phyloP scores from a whole-genome alignment of 2,797 vertebrate genomes.

The Anas georgica region DNA sequence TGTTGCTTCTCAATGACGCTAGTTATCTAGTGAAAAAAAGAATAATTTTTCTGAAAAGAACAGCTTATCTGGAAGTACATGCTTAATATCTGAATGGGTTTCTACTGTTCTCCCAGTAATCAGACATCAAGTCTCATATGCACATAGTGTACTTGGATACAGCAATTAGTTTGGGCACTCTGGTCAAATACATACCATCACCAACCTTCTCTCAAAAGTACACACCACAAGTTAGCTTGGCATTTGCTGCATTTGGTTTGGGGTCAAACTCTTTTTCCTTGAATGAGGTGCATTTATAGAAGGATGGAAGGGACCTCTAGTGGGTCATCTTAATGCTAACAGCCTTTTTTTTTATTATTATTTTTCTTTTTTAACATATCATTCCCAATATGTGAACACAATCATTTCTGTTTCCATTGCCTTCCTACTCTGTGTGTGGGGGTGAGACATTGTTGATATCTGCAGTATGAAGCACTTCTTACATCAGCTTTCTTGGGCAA shows the following conservation, averaged over 20 bases:
- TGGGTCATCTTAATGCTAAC: constrained; percentile 75
- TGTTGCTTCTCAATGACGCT: neutral
- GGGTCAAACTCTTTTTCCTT: constrained; percentile 56
- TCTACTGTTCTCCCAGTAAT: neutral
- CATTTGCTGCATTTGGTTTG: constrained; percentile 46
- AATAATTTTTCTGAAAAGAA: neutral
- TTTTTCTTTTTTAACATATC: neutral
- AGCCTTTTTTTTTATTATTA: constrained; percentile 41
- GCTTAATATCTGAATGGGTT: neutral
- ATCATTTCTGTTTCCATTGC: neutral
- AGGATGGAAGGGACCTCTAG: constrained; percentile 75
- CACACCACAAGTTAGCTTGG: neutral
- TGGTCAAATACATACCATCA: neutral
- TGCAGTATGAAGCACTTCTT: constrained; percentile 29
- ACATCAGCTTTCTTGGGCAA: constrained; percentile 37
- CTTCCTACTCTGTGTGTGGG: neutral
- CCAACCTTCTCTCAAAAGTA: constrained; percentile 5
- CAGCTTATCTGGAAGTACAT: neutral
- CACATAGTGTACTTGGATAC: neutral
- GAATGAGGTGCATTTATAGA: constrained; percentile 49
- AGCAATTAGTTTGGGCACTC: neutral
- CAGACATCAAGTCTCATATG: neutral
- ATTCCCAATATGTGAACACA: neutral
- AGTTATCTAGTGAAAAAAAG: neutral
- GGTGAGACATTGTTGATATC: neutral